A percentile compares a stretch with the other conserved stretches of the same genome.
Evolutionary conservation across 2,888 invertebrate species (phyloP).

Genomic region (Rhagium mordax): DNA sequence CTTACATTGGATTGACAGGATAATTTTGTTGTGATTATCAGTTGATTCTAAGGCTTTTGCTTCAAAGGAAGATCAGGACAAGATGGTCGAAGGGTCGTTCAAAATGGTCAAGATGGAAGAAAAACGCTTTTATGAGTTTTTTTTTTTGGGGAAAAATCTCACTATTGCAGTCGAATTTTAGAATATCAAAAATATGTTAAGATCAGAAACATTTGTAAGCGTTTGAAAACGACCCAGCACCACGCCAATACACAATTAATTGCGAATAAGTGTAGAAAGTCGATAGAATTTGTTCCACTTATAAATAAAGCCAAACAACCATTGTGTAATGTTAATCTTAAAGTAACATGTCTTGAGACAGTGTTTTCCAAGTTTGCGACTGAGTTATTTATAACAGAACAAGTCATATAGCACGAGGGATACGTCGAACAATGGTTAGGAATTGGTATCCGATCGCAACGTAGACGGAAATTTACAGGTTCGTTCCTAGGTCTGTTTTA

Average conservation of each 20-base stretch:
- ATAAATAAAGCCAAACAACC: slow-evolving; percentile 50
- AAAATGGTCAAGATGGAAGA: no score
- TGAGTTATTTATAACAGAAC: slow-evolving; percentile 45
- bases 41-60: no score
- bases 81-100: no score
- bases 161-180: no score
- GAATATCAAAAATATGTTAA: no score
- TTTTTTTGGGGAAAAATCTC: no score
- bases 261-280: slow-evolving; percentile 37
- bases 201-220: background rate
- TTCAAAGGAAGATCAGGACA: no score
- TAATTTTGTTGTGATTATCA: no score
- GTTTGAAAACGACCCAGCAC: background rate
- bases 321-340: slow-evolving; percentile 49
- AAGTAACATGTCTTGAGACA: slow-evolving; percentile 42
- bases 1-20: no score
- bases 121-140: no score
- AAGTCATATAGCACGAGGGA: slow-evolving; percentile 44
- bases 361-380: slow-evolving; percentile 37
- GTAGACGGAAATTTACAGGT: slow-evolving; percentile 46
- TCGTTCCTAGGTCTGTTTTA: slow-evolving; percentile 44
- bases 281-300: slow-evolving; percentile 47
- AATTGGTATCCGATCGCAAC: slow-evolving; percentile 45
- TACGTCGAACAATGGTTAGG: slow-evolving; percentile 44
- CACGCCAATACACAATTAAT: slow-evolving; percentile 1